phyloP scores from a whole-genome alignment of 2,888 invertebrate genomes.

The Morpho achilles region DNA sequence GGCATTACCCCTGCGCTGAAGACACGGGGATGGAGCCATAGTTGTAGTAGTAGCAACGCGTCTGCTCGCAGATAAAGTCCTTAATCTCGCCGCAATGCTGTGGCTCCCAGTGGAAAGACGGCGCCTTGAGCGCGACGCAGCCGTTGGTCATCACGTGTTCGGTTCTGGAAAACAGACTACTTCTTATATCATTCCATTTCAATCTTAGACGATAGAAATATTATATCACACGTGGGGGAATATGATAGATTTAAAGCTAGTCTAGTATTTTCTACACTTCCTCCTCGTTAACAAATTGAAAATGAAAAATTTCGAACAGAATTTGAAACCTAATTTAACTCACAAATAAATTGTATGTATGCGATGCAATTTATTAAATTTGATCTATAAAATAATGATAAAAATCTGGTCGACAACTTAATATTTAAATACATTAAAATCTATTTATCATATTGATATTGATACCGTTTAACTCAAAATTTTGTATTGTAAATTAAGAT shows the following conservation, averaged over 20 bases:
- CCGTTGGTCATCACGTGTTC: conserved; percentile 81
- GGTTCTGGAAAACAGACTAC: conserved; percentile 76
- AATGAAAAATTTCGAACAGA: no score
- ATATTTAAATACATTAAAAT: no score
- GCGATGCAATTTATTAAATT: no score
- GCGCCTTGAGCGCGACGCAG: conserved; percentile 88
- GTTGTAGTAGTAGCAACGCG: conserved; percentile 94
- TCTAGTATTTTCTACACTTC: no score
- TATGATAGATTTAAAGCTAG: neutral
- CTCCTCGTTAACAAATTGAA: no score
- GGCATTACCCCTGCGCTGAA: conserved; percentile 94
- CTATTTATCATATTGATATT: no score
- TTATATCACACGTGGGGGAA: neutral
- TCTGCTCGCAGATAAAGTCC: conserved; percentile 94
- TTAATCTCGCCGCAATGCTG: conserved; percentile 90
- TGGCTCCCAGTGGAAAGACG: conserved; percentile 89
- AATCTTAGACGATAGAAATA: conserved; percentile 16
- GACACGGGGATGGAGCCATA: conserved; percentile 94
- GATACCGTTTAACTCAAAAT: no score
- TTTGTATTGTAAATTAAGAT: no score
- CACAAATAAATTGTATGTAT: no score
- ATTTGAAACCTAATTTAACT: no score
- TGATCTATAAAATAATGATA: no score
- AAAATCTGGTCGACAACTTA: no score
- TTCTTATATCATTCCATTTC: conserved; percentile 50